Evolutionary conservation across 2,113 vertebrate genomes (phyloP).

Genomic region (Boulengeromyrus knoepffleri): DNA sequence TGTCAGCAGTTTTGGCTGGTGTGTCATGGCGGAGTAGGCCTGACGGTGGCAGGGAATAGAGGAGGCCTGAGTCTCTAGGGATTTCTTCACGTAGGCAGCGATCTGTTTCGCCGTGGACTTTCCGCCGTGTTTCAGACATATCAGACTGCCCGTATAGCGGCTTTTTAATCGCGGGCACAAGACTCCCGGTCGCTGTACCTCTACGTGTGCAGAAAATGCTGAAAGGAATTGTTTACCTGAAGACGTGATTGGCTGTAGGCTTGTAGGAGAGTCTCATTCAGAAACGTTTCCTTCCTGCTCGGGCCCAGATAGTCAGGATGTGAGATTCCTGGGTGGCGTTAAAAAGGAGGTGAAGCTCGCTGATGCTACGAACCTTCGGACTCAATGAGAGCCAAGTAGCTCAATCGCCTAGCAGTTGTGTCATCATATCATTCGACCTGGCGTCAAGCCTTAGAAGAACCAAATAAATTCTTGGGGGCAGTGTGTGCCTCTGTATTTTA

Average conservation of each 20-base stretch:
- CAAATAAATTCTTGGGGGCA: neutral
- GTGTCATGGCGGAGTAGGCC: neutral
- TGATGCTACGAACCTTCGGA: neutral
- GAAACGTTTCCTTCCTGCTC: neutral
- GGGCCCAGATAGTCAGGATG: neutral
- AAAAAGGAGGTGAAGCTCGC: neutral
- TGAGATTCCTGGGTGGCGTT: neutral
- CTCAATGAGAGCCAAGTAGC: neutral
- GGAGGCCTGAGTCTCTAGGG: neutral
- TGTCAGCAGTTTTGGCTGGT: neutral
- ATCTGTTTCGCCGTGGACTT: neutral
- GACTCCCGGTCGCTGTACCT: neutral
- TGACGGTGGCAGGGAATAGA: neutral
- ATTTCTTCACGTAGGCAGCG: neutral
- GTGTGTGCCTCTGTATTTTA: neutral
- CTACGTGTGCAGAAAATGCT: neutral
- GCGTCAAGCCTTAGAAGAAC: neutral
- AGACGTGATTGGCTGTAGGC: neutral
- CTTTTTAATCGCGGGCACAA: neutral
- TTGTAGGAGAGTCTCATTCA: neutral
- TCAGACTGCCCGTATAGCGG: neutral
- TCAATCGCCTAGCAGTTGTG: neutral
- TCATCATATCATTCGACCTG: neutral
- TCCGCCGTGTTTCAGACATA: neutral
- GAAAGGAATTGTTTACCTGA: neutral